A percentile compares a stretch with the other conserved stretches of the same genome.
Conservation (phyloP, 2,888 invertebrate species). For the Eupithecia inturbata region DNA sequence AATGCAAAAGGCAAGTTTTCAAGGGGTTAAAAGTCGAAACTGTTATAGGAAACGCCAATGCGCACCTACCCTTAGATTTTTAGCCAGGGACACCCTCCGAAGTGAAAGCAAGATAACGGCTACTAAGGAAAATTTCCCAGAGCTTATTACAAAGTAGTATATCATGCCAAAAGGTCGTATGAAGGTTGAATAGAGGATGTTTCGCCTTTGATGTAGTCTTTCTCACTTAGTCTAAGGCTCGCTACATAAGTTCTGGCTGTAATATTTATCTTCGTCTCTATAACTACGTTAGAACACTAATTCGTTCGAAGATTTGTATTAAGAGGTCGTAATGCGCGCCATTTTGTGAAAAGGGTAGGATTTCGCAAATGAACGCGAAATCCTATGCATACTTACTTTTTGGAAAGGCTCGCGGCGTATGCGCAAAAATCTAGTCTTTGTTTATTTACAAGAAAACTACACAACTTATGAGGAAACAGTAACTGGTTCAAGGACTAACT, state of each 20-base stretch:
- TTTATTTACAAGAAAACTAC: too few species aligned
- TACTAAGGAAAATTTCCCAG: conserved; percentile 42
- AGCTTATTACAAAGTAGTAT: conserved; percentile 41
- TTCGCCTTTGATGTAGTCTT: conserved; percentile 39
- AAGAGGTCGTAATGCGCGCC: too few species aligned
- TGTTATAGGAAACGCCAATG: conserved; percentile 2
- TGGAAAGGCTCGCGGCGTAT: too few species aligned
- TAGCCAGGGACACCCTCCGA: conserved; percentile 31
- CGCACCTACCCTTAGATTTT: conserved; percentile 31
- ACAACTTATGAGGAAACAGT: too few species aligned
- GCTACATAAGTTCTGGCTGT: conserved; percentile 16
- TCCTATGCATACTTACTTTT: too few species aligned
- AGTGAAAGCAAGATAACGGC: conserved; percentile 43
- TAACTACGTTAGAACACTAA: background rate
- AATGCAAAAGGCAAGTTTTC: too few species aligned
- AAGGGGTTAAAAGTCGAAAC: background rate
- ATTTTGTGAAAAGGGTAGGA: too few species aligned
- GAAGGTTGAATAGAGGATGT: conserved; percentile 30
- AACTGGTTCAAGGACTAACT: too few species aligned
- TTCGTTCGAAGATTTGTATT: background rate
- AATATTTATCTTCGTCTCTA: conserved; percentile 8
- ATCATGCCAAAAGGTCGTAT: conserved; percentile 49
- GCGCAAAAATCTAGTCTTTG: too few species aligned
- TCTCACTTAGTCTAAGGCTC: conserved; percentile 26
- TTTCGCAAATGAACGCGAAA: too few species aligned